Percentiles rank a stretch among this genome's conserved stretches.
phyloP scores from a whole-genome alignment of 2,797 vertebrate species.

The Cossypha heuglini region DNA sequence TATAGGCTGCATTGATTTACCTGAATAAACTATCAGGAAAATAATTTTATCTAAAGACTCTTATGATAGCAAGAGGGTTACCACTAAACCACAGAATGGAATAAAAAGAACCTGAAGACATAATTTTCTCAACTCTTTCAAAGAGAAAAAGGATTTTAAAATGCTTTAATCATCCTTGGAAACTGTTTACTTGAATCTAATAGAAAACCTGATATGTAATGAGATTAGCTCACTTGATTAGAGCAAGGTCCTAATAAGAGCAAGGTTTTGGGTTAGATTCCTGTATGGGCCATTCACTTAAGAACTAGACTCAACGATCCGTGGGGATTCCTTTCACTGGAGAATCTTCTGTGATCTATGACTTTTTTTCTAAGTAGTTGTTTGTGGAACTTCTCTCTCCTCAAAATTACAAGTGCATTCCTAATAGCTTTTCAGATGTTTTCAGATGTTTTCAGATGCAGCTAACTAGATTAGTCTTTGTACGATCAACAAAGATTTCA shows the following conservation, averaged over 20 bases:
- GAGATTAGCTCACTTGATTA: fast-evolving
- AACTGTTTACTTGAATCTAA: background rate
- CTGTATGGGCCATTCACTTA: background rate
- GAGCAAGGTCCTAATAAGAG: background rate
- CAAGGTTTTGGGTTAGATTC: background rate
- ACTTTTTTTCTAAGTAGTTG: background rate
- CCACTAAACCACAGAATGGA: background rate
- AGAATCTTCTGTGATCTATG: background rate
- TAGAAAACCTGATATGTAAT: background rate
- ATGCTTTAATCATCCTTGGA: background rate
- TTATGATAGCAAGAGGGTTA: background rate
- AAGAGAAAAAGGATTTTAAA: background rate
- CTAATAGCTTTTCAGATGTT: background rate
- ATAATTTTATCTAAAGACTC: background rate
- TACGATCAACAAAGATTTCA: background rate
- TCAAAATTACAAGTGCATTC: background rate
- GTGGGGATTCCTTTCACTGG: background rate
- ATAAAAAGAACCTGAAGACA: background rate
- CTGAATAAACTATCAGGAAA: background rate
- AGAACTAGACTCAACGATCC: background rate
- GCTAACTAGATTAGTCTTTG: background rate
- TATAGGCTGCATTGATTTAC: background rate
- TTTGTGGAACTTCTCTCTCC: background rate
- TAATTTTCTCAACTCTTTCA: background rate
- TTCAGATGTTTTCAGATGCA: background rate